These are phyloP conservation scores for Mythimna albipuncta DNA, from an alignment of 2,888 invertebrate species.

Conservation along the genomic window DNA sequence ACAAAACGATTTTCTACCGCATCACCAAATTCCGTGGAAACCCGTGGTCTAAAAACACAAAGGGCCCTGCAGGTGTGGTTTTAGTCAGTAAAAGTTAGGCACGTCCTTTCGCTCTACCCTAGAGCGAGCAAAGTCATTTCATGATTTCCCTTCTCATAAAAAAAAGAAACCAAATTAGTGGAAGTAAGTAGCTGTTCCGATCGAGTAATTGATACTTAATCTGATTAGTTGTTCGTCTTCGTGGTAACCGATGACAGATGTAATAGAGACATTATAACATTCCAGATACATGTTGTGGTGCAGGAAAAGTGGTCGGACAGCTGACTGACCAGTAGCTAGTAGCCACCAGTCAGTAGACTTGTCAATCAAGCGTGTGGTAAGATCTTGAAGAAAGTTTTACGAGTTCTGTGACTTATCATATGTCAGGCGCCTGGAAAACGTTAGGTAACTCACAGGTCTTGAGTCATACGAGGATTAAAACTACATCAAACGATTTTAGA, in stretches of 20 bases:
- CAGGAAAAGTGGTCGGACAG: slow-evolving; percentile 58
- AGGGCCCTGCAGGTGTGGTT: too few species aligned
- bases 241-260: slow-evolving; percentile 61
- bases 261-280: slow-evolving; percentile 71
- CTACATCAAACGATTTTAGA: background rate
- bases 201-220: slow-evolving; percentile 42
- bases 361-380: slow-evolving; percentile 59
- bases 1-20: too few species aligned
- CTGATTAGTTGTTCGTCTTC: slow-evolving; percentile 59
- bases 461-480: background rate
- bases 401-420: slow-evolving; percentile 59
- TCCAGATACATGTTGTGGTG: slow-evolving; percentile 40
- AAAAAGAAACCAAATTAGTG: slow-evolving; percentile 8
- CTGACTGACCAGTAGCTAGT: slow-evolving; percentile 8
- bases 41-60: too few species aligned
- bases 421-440: slow-evolving; percentile 46
- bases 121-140: too few species aligned
- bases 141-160: too few species aligned
- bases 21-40: too few species aligned
- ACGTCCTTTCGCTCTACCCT: too few species aligned
- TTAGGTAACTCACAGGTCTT: slow-evolving; percentile 39
- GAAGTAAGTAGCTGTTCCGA: slow-evolving; percentile 23
- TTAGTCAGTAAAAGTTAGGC: too few species aligned
- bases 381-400: slow-evolving; percentile 62
- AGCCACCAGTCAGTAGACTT: slow-evolving; percentile 30